Conservation (phyloP, 2,797 vertebrate genomes). For the Aldrovandia affinis region DNA sequence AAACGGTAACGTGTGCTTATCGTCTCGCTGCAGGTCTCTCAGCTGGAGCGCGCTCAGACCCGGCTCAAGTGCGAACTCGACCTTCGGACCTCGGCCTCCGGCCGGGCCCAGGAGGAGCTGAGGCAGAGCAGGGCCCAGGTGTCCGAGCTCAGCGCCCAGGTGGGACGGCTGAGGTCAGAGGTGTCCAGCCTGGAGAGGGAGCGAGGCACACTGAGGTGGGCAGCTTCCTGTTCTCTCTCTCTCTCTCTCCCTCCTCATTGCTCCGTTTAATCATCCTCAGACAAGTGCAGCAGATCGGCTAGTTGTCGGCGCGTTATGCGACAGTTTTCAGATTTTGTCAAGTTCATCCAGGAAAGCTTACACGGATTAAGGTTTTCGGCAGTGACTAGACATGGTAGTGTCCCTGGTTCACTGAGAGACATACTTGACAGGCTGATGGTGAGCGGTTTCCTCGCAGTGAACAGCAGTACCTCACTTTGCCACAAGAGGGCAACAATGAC, state of each 20-base stretch:
- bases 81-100: conserved; percentile 44
- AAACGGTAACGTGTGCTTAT: neutral
- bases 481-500: neutral
- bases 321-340: neutral
- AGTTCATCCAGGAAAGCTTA: neutral
- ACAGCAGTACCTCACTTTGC: neutral
- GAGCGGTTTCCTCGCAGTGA: neutral
- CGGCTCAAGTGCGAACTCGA: conserved; percentile 67
- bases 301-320: neutral
- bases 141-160: conserved; percentile 66
- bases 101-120: conserved; percentile 64
- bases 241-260: conserved; percentile 54
- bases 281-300: neutral
- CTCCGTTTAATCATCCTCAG: conserved; percentile 35
- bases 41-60: conserved; percentile 71
- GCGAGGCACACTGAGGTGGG: conserved; percentile 73
- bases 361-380: neutral
- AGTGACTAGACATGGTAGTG: neutral
- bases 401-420: neutral
- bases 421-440: too few species aligned
- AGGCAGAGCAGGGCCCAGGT: conserved; percentile 71
- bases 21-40: conserved; percentile 63
- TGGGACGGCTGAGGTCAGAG: conserved; percentile 66
- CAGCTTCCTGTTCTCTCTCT: conserved; percentile 13
- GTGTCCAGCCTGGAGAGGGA: conserved; percentile 71